These are phyloP conservation scores for Chromoteleia sp. DNA, from an alignment of 2,888 invertebrate species.

Conservation along the genomic window DNA sequence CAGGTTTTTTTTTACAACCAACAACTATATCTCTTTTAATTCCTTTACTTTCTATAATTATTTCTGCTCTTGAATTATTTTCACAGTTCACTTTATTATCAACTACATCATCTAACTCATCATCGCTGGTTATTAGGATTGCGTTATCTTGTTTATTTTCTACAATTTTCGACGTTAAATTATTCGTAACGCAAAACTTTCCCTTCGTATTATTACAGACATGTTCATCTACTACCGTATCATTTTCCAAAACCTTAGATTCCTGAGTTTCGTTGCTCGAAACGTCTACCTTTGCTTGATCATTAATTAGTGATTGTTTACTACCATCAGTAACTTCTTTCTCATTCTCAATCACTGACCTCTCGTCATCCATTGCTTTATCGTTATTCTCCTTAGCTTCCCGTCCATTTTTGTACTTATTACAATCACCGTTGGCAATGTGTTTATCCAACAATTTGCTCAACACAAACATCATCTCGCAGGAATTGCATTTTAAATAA, in stretches of 20 bases:
- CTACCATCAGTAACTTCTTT: too few relatives aligned
- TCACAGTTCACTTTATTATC: not conserved
- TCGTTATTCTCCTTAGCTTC: not conserved
- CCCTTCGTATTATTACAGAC: too few relatives aligned
- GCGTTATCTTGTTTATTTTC: not conserved
- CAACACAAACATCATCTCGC: constrained; percentile 68
- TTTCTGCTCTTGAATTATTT: not conserved
- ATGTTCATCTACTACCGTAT: not conserved
- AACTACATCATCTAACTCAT: constrained; percentile 7
- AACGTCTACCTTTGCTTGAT: too few relatives aligned
- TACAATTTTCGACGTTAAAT: too few relatives aligned
- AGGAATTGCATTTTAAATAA: constrained; percentile 69
- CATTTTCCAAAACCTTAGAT: too few relatives aligned
- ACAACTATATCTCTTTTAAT: too few relatives aligned
- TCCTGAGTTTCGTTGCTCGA: too few relatives aligned
- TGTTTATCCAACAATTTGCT: constrained; percentile 69
- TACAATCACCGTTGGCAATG: constrained; percentile 42
- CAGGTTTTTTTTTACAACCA: not conserved
- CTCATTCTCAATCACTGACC: not conserved
- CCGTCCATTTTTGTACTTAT: constrained; percentile 8
- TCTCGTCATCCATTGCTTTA: not conserved
- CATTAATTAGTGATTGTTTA: too few relatives aligned
- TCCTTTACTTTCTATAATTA: not conserved
- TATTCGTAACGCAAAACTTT: too few relatives aligned
- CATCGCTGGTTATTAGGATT: constrained; percentile 22